Conservation (phyloP, 2,888 invertebrate genomes). For the Cheilosia scutellata region DNA sequence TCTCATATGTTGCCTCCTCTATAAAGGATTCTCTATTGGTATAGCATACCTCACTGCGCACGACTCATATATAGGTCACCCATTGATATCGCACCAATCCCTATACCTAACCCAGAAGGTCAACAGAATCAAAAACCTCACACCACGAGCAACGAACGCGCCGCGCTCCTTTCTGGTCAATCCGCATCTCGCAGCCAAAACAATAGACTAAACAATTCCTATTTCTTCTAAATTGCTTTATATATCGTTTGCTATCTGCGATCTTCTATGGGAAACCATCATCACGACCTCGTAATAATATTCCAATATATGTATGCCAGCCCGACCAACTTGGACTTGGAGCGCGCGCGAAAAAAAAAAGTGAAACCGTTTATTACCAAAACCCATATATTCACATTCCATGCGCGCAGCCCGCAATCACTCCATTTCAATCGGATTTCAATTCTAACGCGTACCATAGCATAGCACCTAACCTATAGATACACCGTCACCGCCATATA, state of each 20-base stretch:
- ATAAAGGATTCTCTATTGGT: background rate
- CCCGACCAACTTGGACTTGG: constrained; percentile 44
- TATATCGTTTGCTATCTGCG: constrained; percentile 61
- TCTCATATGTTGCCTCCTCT: background rate
- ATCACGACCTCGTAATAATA: constrained; percentile 76
- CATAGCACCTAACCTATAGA: constrained; percentile 27
- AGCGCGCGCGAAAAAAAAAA: constrained; percentile 41
- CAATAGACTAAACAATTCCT: constrained; percentile 64
- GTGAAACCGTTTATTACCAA: constrained; percentile 76
- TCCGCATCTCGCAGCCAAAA: constrained; percentile 4
- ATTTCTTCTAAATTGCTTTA: constrained; percentile 74
- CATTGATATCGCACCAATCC: constrained; percentile 60
- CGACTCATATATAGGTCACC: constrained; percentile 62
- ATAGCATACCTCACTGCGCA: background rate
- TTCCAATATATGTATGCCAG: constrained; percentile 63
- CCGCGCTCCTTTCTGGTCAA: constrained; percentile 56
- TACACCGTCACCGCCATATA: constrained; percentile 42
- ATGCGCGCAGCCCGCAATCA: constrained; percentile 60
- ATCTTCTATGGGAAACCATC: constrained; percentile 68
- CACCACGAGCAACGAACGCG: constrained; percentile 41
- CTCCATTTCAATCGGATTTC: constrained; percentile 75
- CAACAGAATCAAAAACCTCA: constrained; percentile 64
- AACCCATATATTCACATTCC: constrained; percentile 76
- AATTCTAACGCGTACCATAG: constrained; percentile 66
- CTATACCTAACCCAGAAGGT: constrained; percentile 61